These are phyloP conservation scores for Hirundo rustica DNA, from an alignment of 2,797 vertebrate genomes.

Conservation along the genomic window DNA sequence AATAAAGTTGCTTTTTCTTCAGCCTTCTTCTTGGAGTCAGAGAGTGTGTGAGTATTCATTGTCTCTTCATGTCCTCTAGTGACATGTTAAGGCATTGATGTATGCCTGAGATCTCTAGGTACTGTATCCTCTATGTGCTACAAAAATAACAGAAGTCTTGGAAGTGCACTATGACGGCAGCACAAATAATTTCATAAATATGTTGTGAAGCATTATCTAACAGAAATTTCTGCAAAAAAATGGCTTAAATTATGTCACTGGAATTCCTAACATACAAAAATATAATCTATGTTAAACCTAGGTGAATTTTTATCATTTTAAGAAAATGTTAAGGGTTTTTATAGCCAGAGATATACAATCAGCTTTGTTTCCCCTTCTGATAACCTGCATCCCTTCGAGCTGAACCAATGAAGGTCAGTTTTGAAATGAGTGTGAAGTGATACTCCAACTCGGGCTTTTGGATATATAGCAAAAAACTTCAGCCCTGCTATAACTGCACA, in stretches of 20 bases:
- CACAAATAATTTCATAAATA: background rate
- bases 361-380: background rate
- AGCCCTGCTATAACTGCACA: background rate
- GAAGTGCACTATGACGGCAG: background rate
- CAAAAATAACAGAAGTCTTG: background rate
- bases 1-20: too few relatives aligned
- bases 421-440: background rate
- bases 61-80: too few relatives aligned
- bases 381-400: background rate
- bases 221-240: background rate
- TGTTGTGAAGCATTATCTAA: background rate
- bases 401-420: background rate
- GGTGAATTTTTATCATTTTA: background rate
- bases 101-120: background rate
- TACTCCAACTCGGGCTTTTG: background rate
- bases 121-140: background rate
- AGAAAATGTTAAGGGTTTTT: background rate
- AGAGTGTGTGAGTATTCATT: too few relatives aligned
- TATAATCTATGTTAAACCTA: background rate
- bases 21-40: too few relatives aligned
- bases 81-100: background rate
- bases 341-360: background rate
- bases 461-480: background rate
- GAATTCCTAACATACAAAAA: background rate
- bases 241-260: background rate